Base-by-base conservation (phyloP, 2,888 invertebrate species). In the Kuschelorhynchus macadamiae region DNA sequence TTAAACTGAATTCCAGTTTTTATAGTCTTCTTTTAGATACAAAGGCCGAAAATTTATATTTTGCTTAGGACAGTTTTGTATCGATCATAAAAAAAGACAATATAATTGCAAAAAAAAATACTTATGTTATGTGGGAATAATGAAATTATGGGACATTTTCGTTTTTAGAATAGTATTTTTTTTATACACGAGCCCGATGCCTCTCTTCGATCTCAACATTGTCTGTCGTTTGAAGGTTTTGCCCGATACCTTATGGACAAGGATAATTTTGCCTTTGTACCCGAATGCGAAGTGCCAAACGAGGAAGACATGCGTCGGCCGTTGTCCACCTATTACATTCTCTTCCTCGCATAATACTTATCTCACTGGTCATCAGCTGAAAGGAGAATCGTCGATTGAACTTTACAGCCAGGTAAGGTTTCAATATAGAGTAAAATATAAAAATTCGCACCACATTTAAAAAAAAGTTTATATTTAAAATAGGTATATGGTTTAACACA, bases 281-380 rank as follows among this genome's bases (percentile, higher is more conserved):
- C 92, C 59, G 94, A 95, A 80, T 86, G 88, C 69, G 87, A 89
- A 74, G 85, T 86, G 41, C 89, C 89, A 2, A 84, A 87, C 42
- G 88, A 91, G 66, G 84, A 84, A 33, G 92, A 94, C 72, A 94
- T 97, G 93, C 89, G 91, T 57, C 92, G 94, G 63, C 94, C 97
- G 0, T 86, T 98, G 73, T 94, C 96, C 56, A 94, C 96, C 81
- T 98, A 97, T 85, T 97, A 94, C 85, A 94, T 97, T 59, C 12
- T 95, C 96, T 0, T 95, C 96, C 66, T 96, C 96, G 12, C 97
- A 97, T 85, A 97, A 97, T 81, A 97, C 97, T 0, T 98, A 97
- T 83, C 87, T 97, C 9, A 97, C 96, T 0, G 80, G 80, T 18
- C 96, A 97, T 83, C 97, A 98, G 84, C 87, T 98, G 57, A 97